Conservation (phyloP, 2,113 vertebrate genomes). For the Phaetusa simplex region DNA sequence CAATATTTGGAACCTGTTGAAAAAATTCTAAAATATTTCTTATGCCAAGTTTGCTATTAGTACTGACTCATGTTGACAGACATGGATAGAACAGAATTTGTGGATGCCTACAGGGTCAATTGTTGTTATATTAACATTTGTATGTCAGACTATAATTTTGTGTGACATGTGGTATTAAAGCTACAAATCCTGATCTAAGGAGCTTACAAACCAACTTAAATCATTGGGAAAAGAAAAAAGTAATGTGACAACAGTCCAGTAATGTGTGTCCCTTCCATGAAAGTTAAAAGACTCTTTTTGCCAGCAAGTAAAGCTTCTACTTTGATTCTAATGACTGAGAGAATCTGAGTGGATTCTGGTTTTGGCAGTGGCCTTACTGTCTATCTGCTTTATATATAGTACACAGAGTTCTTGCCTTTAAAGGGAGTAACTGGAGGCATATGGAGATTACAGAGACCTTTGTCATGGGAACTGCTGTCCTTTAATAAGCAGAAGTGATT, state of each 20-base stretch:
- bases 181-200: not conserved
- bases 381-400: not conserved
- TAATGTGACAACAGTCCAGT: not conserved
- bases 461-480: not conserved
- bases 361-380: not conserved
- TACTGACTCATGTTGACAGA: not conserved
- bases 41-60: not conserved
- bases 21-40: not conserved
- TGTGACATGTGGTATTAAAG: not conserved
- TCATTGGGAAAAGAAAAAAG: not conserved
- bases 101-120: not conserved
- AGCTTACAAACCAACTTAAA: not conserved
- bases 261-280: not conserved
- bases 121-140: not conserved
- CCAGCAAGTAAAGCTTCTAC: not conserved
- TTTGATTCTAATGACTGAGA: not conserved
- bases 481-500: not conserved
- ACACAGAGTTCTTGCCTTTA: not conserved
- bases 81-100: not conserved
- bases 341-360: not conserved
- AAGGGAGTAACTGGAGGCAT: not conserved
- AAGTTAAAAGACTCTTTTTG: not conserved
- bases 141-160: not conserved
- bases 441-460: not conserved
- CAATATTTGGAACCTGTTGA: not conserved